Conservation (phyloP, 1,140 invertebrate genomes). For the Maconellicoccus hirsutus region DNA sequence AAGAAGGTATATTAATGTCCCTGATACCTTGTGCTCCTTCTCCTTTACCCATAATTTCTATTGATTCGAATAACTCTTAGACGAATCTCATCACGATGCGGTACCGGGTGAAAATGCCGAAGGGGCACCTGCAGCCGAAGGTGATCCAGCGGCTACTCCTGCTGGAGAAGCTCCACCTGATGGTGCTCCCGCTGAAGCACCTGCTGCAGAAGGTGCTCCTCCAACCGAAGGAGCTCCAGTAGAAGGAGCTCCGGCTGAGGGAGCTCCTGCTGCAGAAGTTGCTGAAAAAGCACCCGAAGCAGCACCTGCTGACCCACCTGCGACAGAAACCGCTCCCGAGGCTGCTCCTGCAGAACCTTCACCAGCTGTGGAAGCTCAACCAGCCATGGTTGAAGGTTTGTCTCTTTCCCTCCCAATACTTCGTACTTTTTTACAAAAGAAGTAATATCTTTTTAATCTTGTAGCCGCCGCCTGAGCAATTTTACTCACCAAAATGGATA, state of each 20-base stretch:
- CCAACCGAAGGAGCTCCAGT: conserved; percentile 25
- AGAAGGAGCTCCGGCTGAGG: conserved; percentile 23
- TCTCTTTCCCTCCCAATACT: too few species aligned
- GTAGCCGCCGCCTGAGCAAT: too few species aligned
- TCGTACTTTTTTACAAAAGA: too few species aligned
- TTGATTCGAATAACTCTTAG: not conserved
- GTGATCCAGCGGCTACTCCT: not conserved
- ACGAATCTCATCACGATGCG: not conserved
- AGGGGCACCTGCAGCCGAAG: not conserved
- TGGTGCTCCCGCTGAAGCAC: not conserved
- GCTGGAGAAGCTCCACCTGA: not conserved
- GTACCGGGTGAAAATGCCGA: not conserved
- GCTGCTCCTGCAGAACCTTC: not conserved
- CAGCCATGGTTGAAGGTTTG: not conserved
- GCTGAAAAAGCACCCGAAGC: not conserved
- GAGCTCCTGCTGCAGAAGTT: conserved; percentile 13
- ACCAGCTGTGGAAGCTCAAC: not conserved
- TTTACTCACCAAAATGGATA: not conserved
- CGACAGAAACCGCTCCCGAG: conserved; percentile 20
- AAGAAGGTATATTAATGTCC: conserved; percentile 23
- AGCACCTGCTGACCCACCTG: not conserved
- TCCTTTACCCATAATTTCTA: not conserved
- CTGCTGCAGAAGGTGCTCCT: conserved; percentile 12
- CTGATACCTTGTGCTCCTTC: not conserved
- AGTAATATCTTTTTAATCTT: not conserved